Evolutionary conservation across 92 coral and sea anemone species (phyloP), one percentile per base, ranked within the genome.

Genomic region (Palythoa grandiflora): DNA sequence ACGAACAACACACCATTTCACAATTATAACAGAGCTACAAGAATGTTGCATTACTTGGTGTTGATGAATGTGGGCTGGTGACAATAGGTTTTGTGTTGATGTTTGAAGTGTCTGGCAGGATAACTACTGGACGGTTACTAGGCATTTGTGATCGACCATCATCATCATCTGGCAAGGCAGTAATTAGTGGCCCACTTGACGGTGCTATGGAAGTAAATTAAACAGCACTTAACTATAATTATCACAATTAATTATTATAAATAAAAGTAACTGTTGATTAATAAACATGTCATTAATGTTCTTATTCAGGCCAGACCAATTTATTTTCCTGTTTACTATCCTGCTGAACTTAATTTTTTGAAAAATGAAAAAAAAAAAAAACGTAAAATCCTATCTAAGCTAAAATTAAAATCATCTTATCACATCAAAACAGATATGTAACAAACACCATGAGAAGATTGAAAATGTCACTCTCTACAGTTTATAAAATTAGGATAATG

Each of bases 91-190:
- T 94, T 48, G 98, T 47, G 5, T 88, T 89, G 50, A 91, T 89
- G 44, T 87, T 87, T 2, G 94, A 84, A 53, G 91, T 84, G 40
- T 90, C 98, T 9, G 94, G 98, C 51, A 95, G 50, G 19, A 94
- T 92, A n/a, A 95, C 91, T 59, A 97, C 95, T n/a, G 99, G 99
- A 13, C 96, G 93, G 52, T 87, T 83, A 71, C 88, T 87, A 5
- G 92, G 61, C 78, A 90, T 88, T 47, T 19, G 17, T 61, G 84
- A 52, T 48, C 86, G 44, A 52, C 86, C 90, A 17, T 89, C 93
- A 75, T 97, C 99, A 35, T 96, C 97, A 86, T 95, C 98, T 50
- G 97, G 92, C 52, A 95, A 88, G n/a, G 94, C 91, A 55, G 98
- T 95, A 40, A 95, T 95, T 14, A 95, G 80, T n/a, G 98, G 98